Evolutionary conservation across 1,140 invertebrate genomes (phyloP), one percentile per base, ranked within the genome.

Genomic region (Achroia grisella): DNA sequence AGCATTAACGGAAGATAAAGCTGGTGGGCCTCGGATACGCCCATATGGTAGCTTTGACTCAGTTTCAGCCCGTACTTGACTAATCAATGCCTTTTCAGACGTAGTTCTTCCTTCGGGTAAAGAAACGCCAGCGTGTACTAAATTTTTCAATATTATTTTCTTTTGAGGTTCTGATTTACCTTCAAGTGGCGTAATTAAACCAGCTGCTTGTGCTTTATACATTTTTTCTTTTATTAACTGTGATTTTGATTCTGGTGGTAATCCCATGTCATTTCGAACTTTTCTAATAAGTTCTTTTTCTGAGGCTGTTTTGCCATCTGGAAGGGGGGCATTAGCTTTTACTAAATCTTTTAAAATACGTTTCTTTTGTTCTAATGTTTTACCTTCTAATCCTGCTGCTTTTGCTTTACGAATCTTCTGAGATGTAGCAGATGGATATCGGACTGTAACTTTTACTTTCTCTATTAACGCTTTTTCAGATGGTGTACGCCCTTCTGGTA

Each of bases 381-480:
- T 66, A 1, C 56, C 65, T 47, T 64, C 9, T 11, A 65, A 32
- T 0, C 63, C 66, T 3, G 41, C 54, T 31, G 37, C 56, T 45
- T 51, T 49, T 0, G 55, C 62, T 50, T 56, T 58, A 33, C 31
- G 15, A 10, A 48, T 11, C 34, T 41, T 48, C 31, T 52, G 47
- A 10, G 35, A 23, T 23, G 2, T 23, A 6, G 17, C 17, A 23
- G 17, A 23, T 23, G 50, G 13, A 12, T 17, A 12, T 31, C 23
- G 15, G 0, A 32, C 36, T 11, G 36, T 27, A 27, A 45, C 39
- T 53, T 56, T 58, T 2, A 62, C 27, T 58, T 57, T 62, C 0
- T 32, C 35, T 43, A 64, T 56, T 5, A 63, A 39, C 31, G 45
- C 46, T 47, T 67, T 70, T 63, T 70, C 66, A 4, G 66, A 70